Evolutionary conservation across 2,113 vertebrate genomes (phyloP).

Genomic region (Heteronetta atricapilla): DNA sequence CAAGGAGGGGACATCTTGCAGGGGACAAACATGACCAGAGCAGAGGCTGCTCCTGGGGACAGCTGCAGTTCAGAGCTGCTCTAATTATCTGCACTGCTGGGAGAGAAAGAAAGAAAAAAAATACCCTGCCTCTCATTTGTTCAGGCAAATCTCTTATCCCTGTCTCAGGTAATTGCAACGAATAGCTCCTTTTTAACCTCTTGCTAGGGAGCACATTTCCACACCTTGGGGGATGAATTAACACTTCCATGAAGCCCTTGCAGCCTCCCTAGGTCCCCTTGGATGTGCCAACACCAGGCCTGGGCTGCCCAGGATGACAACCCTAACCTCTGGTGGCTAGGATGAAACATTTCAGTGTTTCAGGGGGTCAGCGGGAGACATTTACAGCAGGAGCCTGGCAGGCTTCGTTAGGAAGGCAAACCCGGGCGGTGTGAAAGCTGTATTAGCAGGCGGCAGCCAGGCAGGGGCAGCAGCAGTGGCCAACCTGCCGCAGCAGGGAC

Average conservation of each 20-base stretch:
- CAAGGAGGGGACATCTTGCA: neutral
- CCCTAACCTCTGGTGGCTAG: fast-evolving
- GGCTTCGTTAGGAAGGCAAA: neutral
- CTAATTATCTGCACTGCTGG: neutral
- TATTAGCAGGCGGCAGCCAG: constrained; percentile 8
- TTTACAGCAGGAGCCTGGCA: neutral
- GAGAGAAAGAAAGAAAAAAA: neutral
- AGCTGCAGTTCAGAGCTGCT: neutral
- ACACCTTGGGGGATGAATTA: neutral
- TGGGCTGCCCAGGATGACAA: neutral
- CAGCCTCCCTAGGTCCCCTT: neutral
- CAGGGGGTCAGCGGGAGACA: fast-evolving
- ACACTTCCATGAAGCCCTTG: neutral
- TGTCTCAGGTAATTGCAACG: neutral
- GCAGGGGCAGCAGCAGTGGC: constrained; percentile 41
- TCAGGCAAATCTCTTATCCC: neutral
- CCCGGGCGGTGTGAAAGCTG: neutral
- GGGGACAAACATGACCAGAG: neutral
- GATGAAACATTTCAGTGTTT: fast-evolving
- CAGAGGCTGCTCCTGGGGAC: neutral
- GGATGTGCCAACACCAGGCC: neutral
- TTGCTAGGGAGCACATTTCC: neutral
- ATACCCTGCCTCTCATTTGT: neutral
- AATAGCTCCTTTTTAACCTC: neutral
- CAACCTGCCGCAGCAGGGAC: neutral